A percentile compares a stretch with the other conserved stretches of the same genome.
Conservation (phyloP, 2,113 vertebrate genomes). For the Lepidothrix coronata region DNA sequence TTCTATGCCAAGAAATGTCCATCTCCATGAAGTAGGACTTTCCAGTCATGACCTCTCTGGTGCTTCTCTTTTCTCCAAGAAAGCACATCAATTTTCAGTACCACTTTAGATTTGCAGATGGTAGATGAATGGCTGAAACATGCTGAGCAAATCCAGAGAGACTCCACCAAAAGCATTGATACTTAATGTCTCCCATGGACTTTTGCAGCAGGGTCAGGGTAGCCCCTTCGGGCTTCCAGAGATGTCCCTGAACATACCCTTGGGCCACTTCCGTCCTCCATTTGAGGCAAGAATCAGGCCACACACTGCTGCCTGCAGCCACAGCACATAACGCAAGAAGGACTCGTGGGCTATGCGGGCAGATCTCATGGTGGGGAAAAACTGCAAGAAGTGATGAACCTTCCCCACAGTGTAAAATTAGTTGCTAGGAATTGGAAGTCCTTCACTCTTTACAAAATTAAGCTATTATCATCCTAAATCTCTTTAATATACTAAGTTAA, state of each 20-base stretch:
- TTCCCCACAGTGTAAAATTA: not conserved
- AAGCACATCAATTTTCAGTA: not conserved
- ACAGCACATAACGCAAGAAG: not conserved
- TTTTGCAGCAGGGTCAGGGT: fast-evolving
- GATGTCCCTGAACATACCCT: not conserved
- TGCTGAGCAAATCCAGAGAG: not conserved
- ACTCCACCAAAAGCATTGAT: not conserved
- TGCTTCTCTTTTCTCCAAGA: not conserved
- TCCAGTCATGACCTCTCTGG: not conserved
- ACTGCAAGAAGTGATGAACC: not conserved
- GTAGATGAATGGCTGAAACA: not conserved
- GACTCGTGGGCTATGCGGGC: not conserved
- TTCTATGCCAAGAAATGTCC: not conserved
- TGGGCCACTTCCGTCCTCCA: not conserved
- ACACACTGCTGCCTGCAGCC: fast-evolving
- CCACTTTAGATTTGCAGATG: not conserved
- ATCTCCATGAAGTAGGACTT: not conserved
- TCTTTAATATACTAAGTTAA: not conserved
- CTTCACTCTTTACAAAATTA: not conserved
- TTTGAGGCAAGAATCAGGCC: not conserved
- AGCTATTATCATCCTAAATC: not conserved
- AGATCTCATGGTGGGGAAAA: not conserved
- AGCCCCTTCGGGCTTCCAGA: not conserved
- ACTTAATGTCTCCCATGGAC: not conserved
- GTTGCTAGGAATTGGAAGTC: not conserved